A percentile compares a stretch with the other conserved stretches of the same genome.
Conservation (phyloP, 2,797 vertebrate species). For the Trichosurus vulpecula region DNA sequence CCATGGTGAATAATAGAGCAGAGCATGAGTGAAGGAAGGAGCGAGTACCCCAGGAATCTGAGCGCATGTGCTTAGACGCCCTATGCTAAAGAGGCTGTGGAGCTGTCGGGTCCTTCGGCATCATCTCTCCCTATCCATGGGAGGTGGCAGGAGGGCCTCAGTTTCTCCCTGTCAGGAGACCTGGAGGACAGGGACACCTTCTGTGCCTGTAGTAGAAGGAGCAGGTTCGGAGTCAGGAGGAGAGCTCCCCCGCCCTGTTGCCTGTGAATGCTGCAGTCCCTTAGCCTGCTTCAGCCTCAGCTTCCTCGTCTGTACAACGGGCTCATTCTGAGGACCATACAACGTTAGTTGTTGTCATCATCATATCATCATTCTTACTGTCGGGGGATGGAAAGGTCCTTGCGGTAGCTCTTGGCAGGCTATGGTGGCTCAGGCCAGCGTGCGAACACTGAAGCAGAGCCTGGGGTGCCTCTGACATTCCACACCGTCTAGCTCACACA, state of each 20-base stretch:
- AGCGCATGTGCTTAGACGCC: neutral
- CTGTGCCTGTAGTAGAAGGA: neutral
- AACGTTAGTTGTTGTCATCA: neutral
- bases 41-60: neutral
- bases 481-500: neutral
- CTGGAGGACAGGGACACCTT: no score
- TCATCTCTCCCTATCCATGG: neutral
- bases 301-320: neutral
- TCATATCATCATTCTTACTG: no score
- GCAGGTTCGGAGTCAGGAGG: neutral
- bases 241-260: neutral
- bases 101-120: no score
- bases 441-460: no score
- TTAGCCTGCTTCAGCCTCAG: neutral
- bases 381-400: neutral
- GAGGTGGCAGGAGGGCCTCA: neutral
- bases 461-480: neutral
- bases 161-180: neutral
- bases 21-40: neutral
- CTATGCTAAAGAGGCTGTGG: neutral
- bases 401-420: neutral
- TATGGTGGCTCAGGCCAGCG: neutral
- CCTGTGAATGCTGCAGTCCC: no score
- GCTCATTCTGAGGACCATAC: neutral
- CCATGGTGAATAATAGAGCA: neutral